A percentile compares a stretch with the other conserved stretches of the same genome.
phyloP scores from a whole-genome alignment of 92 coral and sea anemone genomes.

The Parazoanthus swiftii region DNA sequence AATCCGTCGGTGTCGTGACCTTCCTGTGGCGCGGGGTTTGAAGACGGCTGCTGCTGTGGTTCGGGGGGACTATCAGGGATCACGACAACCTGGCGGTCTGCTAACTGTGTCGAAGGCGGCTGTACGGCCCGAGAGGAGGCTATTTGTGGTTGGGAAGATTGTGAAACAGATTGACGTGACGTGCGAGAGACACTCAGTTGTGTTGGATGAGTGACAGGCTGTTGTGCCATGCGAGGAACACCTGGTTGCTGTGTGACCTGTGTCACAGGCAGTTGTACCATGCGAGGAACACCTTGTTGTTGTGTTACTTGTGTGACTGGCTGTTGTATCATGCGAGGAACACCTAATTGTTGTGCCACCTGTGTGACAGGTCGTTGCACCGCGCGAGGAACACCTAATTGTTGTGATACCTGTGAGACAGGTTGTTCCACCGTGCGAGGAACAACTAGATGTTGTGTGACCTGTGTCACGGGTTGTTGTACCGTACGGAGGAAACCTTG shows the following conservation, averaged over 20 bases:
- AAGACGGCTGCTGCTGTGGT: background rate
- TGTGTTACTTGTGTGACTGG: background rate
- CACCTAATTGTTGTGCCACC: background rate
- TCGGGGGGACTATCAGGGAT: constrained; percentile 38
- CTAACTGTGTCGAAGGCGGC: background rate
- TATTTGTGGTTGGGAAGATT: background rate
- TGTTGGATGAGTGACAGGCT: background rate
- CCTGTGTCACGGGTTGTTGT: background rate
- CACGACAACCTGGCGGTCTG: constrained; percentile 22
- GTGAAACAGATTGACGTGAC: background rate
- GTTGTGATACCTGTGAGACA: background rate
- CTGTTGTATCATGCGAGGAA: background rate
- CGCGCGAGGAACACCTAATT: background rate
- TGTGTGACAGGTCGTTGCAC: background rate
- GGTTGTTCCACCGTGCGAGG: background rate
- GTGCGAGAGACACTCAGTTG: background rate
- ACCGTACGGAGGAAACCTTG: background rate
- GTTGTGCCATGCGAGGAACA: background rate
- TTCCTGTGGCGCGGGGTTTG: background rate
- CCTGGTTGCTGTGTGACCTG: background rate
- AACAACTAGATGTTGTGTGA: background rate
- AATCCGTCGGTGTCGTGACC: constrained; percentile 16
- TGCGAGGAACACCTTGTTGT: background rate
- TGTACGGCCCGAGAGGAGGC: background rate
- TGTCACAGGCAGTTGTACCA: background rate